These are phyloP conservation scores for Lepidocyrtinus sp. DNA, from an alignment of 2,888 invertebrate genomes.

Conservation along the genomic window DNA sequence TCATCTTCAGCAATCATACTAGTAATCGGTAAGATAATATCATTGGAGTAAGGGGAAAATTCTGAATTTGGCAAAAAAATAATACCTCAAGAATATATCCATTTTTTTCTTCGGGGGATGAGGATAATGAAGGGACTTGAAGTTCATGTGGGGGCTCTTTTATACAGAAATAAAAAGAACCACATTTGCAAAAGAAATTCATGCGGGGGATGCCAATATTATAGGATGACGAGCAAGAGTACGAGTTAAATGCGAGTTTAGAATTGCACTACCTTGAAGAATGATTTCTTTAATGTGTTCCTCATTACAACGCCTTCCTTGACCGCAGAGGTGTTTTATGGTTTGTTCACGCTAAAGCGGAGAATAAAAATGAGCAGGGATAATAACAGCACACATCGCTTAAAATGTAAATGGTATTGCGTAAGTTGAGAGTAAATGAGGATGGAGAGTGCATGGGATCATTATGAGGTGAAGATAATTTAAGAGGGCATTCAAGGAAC, in stretches of 20 bases:
- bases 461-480: neutral
- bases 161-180: no score
- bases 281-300: conserved; percentile 17
- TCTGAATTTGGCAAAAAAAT: no score
- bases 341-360: neutral
- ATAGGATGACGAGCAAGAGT: neutral
- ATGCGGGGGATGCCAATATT: neutral
- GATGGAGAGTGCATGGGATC: neutral
- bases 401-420: no score
- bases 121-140: neutral
- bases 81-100: no score
- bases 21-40: conserved; percentile 4
- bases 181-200: no score
- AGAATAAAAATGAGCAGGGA: neutral
- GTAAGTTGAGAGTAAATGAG: neutral
- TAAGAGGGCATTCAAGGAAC: neutral
- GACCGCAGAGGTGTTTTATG: neutral
- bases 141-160: neutral
- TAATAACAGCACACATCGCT: neutral
- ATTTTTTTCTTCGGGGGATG: neutral
- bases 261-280: neutral
- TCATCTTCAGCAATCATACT: conserved; percentile 14
- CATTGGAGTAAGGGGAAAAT: neutral
- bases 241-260: neutral
- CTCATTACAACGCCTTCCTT: neutral